Base-by-base conservation (phyloP, 35 echinoderm and acorn worm genomes). In the Holothuria glaberrima region DNA sequence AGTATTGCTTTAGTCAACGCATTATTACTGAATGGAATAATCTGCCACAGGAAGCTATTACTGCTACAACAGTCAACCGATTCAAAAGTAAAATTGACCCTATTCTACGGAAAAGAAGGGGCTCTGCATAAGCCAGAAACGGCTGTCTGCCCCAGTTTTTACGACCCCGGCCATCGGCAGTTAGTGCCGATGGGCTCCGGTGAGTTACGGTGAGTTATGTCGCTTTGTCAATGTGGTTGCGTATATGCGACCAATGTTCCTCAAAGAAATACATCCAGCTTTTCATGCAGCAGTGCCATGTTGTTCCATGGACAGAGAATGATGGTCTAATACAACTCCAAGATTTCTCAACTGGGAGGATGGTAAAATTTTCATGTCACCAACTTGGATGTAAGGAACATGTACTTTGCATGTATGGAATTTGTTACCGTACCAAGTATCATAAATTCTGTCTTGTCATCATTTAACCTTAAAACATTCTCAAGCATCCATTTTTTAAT, bases 211-310 rank as follows among this genome's bases (percentile, higher is more conserved):
- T n/a, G n/a, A n/a, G n/a, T n/a, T n/a, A n/a, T 17, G 50, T 85
- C 28, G 62, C 50, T 29, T 20, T 59, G 58, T 64, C 58, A 32
- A 85, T 30, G n/a, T 60, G 29, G 25, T 28, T 63, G 0, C 50
- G 81, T 6, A 85, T n/a, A n/a, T 85, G 13, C 81, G 50, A 35
- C 30, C 81, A 85, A 85, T 85, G 81, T 85, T 85, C 3, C 28
- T 29, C 18, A 85, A 59, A 6, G 30, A 58, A 61, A 85, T 30
- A 59, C 75, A 79, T 16, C 29, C 75, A 79, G 74, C 74, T 44
- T 78, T 78, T 36, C 74, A 78, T 35, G 35, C 17, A 35, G 75
- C 30, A 12, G 29, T 48, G 25, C 34, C 38, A 36, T 79, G 75
- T 10, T 44, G 30, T 36, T 20, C 75, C 75, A 50, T 79, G n/a